Evolutionary conservation across 2,888 invertebrate species (phyloP), one percentile per base, ranked within the genome.

Genomic region (Tetrapedia diversipes): DNA sequence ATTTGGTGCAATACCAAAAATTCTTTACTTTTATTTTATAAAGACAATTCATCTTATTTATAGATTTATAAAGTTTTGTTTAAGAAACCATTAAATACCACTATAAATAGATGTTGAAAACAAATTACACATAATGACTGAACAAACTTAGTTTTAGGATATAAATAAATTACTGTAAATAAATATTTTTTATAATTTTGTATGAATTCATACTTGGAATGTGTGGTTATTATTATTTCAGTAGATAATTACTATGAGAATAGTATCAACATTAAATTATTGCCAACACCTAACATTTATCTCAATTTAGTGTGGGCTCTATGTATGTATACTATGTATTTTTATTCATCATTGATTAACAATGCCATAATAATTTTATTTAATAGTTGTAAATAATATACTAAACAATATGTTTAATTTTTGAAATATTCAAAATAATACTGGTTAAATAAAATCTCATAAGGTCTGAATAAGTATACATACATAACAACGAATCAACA

Each of bases 111-210:
- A 24, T n/a, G 4, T 32, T 10, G 4, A 41, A n/a, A 8, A 54
- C 27, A 54, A 27, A 11, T 49, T 34, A 51, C 16, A 37, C 14
- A 11, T n/a, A 19, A 49, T 22, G 61, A 67, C 57, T 66, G 65
- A 76, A 49, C 29, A 60, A 43, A 57, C 6, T 43, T 66, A 45
- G 32, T 63, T 45, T 60, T 43, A 53, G 24, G 24, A 8, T 19
- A 56, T 22, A 4, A n/a, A 34, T 49, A 49, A 19, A 29, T 39
- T n/a, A 19, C 4, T 70, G 65, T 70, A 77, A 70, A 77, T 77
- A 77, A n/a, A 51, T 60, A 51, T 51, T 29, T 77, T 74, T 77
- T 77, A 2, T 68, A 76, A 77, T 70, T 77, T 77, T 77, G 19
- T 69, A 70, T 56, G 47, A 7, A 32, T 37, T 54, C 22, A 7